Conservation (phyloP, 2,797 vertebrate genomes). For the Helostoma temminkii region DNA sequence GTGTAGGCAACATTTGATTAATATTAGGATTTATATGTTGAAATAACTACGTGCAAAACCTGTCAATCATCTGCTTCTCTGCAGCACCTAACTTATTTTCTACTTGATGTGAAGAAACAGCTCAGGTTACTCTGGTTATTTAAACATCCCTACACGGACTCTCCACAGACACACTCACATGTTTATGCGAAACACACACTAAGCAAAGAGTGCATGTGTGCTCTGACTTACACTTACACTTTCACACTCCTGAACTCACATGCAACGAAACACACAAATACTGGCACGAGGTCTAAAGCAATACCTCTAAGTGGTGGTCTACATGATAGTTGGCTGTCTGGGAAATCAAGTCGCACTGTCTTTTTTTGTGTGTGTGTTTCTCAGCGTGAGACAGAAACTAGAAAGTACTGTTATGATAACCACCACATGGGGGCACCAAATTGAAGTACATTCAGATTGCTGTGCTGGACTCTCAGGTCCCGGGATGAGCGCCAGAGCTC, state of each 20-base stretch:
- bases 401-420: slow-evolving; percentile 38
- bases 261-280: slow-evolving; percentile 34
- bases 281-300: slow-evolving; percentile 50
- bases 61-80: slow-evolving; percentile 48
- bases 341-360: slow-evolving; percentile 40
- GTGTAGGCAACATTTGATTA: slow-evolving; percentile 1
- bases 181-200: slow-evolving; percentile 23
- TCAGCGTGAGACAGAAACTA: slow-evolving; percentile 19
- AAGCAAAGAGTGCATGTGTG: slow-evolving; percentile 7
- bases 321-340: slow-evolving; percentile 37
- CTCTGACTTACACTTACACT: no score
- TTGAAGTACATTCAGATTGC: slow-evolving; percentile 59
- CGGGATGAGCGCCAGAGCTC: slow-evolving; percentile 56
- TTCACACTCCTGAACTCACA: slow-evolving; percentile 8
- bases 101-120: slow-evolving; percentile 31
- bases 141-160: slow-evolving; percentile 40
- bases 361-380: neutral
- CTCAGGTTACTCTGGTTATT: slow-evolving; percentile 65
- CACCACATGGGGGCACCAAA: slow-evolving; percentile 80
- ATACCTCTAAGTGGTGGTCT: slow-evolving; percentile 32
- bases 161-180: slow-evolving; percentile 14
- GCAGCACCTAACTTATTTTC: slow-evolving; percentile 18
- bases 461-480: slow-evolving; percentile 26
- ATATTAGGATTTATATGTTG: slow-evolving; percentile 21
- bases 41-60: slow-evolving; percentile 6